phyloP scores from a whole-genome alignment of 2,113 vertebrate genomes.

The Perognathus longimembris region DNA sequence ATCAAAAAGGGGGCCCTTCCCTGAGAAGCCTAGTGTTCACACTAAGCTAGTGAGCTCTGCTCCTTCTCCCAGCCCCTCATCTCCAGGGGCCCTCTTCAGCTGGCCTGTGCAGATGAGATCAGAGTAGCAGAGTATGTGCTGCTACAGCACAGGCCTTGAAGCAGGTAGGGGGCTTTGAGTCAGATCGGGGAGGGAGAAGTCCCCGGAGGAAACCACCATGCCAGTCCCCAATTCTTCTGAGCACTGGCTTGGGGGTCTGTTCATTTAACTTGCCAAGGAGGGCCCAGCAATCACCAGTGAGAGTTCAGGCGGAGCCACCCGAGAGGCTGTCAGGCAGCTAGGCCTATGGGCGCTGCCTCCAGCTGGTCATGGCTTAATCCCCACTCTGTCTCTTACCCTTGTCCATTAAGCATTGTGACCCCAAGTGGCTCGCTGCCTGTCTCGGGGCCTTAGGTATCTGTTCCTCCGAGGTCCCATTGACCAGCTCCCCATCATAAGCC shows the following conservation, averaged over 20 bases:
- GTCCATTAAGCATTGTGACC: neutral
- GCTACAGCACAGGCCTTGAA: neutral
- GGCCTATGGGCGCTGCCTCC: neutral
- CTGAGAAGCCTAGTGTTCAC: neutral
- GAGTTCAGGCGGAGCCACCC: neutral
- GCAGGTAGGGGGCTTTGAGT: accelerated
- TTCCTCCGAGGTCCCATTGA: neutral
- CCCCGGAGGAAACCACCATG: neutral
- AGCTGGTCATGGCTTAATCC: neutral
- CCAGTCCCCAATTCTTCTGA: neutral
- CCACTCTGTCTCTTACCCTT: accelerated
- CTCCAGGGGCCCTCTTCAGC: neutral
- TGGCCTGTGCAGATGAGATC: neutral
- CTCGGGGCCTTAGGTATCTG: neutral
- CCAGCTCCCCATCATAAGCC: neutral
- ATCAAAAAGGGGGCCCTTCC: neutral
- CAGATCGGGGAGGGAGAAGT: accelerated
- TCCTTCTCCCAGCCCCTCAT: accelerated
- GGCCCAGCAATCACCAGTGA: neutral
- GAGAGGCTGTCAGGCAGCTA: neutral
- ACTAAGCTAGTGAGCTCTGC: accelerated
- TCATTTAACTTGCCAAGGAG: neutral
- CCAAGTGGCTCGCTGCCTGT: neutral
- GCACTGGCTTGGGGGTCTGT: neutral
- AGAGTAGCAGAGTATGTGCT: neutral